Base-by-base conservation (phyloP, 1,140 invertebrate genomes). In the Chymomyza costata region DNA sequence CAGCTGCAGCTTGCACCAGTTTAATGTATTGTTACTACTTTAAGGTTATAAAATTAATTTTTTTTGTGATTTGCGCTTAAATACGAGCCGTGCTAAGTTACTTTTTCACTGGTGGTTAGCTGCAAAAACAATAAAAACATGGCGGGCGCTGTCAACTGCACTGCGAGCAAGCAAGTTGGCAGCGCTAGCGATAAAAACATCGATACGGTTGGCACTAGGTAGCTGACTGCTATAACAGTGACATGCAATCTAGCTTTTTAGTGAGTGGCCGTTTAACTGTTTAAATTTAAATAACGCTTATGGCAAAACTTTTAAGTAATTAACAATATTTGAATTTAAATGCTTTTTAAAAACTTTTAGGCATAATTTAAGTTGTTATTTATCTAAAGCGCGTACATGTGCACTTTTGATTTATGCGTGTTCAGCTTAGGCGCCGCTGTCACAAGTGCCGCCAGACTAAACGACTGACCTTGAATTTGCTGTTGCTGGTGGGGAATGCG, bases 221-320 rank as follows among this genome's bases (percentile, higher is more conserved):
- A 34, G 57, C 45, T 66, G 2, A 38, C 5, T 66, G 64, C 34
- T 61, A 31, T 19, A 32, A 1, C 10, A 61, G n/a, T n/a, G n/a
- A n/a, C n/a, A n/a, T n/a, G n/a, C n/a, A n/a, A n/a, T 17, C 0
- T 10, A 11, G 37, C 16, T 25, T 11, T 31, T 3, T 0, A 25
- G 13, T 16, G 32, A 3, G 14, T 18, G 1, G n/a, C 13, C 10
- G 21, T 40, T 40, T 10, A 38, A 34, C n/a, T n/a, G n/a, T 30
- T 32, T 16, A 17, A 34, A 1, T n/a, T 21, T 8, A 7, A 17
- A 1, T 14, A 16, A 2, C 46, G 34, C 44, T 30, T 0, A 35
- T 28, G n/a, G 18, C 35, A 35, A 15, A 5, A 38, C 16, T 38
- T 21, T 2, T 25, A 47, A 48, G 41, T 15, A 19, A 10, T 28